phyloP scores from a whole-genome alignment of 2,888 invertebrate species.

The Patella pellucida region DNA sequence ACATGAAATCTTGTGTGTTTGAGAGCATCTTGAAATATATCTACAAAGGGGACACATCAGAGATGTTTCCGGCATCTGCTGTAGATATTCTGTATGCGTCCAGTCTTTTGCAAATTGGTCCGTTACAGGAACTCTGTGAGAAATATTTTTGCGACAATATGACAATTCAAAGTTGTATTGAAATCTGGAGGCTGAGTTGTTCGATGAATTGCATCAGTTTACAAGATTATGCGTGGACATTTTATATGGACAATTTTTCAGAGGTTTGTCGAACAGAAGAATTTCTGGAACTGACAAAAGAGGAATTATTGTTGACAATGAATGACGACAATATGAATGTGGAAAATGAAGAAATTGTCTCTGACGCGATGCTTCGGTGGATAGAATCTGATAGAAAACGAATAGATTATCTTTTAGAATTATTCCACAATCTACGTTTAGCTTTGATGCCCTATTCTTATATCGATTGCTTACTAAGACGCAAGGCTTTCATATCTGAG shows the following conservation, averaged over 20 bases:
- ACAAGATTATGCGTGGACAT: conserved; percentile 71
- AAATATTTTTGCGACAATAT: conserved; percentile 81
- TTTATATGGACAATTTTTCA: conserved; percentile 65
- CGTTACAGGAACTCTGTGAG: conserved; percentile 85
- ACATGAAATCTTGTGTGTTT: conserved; percentile 81
- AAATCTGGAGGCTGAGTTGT: conserved; percentile 74
- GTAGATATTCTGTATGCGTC: conserved; percentile 81
- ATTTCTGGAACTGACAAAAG: conserved; percentile 69
- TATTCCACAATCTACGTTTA: conserved; percentile 72
- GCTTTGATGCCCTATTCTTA: conserved; percentile 51
- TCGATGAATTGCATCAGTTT: conserved; percentile 73
- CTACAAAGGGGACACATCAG: conserved; percentile 79
- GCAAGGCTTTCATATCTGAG: conserved; percentile 23
- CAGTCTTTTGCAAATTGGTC: conserved; percentile 87
- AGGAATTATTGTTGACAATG: conserved; percentile 73
- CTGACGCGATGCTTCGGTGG: conserved; percentile 73
- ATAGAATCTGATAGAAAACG: conserved; percentile 63
- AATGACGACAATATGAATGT: conserved; percentile 72
- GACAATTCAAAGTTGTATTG: conserved; percentile 76
- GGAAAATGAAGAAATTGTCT: conserved; percentile 73
- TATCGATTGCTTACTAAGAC: conserved; percentile 19
- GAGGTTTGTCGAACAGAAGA: conserved; percentile 57
- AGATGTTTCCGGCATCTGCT: conserved; percentile 83
- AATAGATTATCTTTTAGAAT: conserved; percentile 72
- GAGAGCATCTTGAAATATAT: conserved; percentile 85